Percentiles rank a stretch among this genome's conserved stretches.
phyloP scores from a whole-genome alignment of 2,113 vertebrate species.

The Sciurus niger region DNA sequence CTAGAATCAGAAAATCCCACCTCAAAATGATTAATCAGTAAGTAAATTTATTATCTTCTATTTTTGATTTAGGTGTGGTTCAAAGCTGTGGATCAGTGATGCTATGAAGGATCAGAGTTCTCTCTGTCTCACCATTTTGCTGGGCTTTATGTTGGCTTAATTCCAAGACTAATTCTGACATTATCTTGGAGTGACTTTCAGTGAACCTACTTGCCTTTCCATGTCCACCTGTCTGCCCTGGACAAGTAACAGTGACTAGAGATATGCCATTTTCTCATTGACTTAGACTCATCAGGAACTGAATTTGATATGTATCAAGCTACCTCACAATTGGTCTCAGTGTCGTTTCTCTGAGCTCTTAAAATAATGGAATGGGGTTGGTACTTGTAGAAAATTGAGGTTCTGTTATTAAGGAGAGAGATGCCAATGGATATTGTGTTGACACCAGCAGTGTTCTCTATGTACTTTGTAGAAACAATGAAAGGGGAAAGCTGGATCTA shows the following conservation, averaged over 20 bases:
- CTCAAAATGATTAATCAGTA: constrained; percentile 18
- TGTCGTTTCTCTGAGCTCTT: background rate
- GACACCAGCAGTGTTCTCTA: background rate
- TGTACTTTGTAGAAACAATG: background rate
- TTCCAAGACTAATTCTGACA: background rate
- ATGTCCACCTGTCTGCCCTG: background rate
- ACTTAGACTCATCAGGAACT: background rate
- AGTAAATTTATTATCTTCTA: background rate
- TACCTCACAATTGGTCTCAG: background rate
- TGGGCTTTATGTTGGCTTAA: background rate
- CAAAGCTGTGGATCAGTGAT: background rate
- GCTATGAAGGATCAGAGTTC: background rate
- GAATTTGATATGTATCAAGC: background rate
- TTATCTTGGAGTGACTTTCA: background rate
- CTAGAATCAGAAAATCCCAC: constrained; percentile 14
- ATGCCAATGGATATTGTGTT: background rate
- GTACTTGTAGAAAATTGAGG: background rate
- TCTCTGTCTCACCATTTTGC: background rate
- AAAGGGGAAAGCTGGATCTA: constrained; percentile 14
- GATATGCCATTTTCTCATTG: background rate
- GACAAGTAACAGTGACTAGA: background rate
- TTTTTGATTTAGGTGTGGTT: constrained; percentile 21
- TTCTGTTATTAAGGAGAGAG: constrained; percentile 3
- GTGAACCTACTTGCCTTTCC: background rate
- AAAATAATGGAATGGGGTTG: background rate